Evolutionary conservation across 2,113 vertebrate species (phyloP).

Genomic region (Ursus arctos): DNA sequence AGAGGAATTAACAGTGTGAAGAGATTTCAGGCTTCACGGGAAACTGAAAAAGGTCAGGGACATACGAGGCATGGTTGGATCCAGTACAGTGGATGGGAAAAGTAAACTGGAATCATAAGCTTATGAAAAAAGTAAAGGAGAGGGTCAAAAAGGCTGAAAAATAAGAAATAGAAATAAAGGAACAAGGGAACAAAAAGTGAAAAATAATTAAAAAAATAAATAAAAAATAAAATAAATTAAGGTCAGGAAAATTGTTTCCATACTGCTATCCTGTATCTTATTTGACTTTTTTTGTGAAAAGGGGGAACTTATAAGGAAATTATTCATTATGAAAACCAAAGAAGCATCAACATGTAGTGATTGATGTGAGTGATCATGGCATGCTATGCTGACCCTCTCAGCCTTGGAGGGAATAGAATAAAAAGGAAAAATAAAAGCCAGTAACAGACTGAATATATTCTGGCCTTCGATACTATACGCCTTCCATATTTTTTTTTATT

Average conservation of each 20-base stretch:
- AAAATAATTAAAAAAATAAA: background rate
- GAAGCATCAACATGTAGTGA: background rate
- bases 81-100: background rate
- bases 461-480: background rate
- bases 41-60: background rate
- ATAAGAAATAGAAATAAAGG: background rate
- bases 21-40: background rate
- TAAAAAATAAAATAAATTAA: slow-evolving; percentile 32
- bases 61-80: background rate
- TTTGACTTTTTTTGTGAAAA: background rate
- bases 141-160: background rate
- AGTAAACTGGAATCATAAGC: background rate
- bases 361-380: background rate
- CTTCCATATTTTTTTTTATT: background rate
- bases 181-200: background rate
- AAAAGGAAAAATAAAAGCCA: background rate
- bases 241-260: background rate
- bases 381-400: background rate
- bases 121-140: slow-evolving; percentile 1
- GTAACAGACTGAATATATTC: background rate
- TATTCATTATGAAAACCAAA: slow-evolving; percentile 46
- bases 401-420: background rate
- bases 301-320: background rate
- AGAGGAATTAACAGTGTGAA: background rate
- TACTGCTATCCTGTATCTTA: background rate